Conservation (phyloP, 2,888 invertebrate species). For the Cryptocephalus primarius region DNA sequence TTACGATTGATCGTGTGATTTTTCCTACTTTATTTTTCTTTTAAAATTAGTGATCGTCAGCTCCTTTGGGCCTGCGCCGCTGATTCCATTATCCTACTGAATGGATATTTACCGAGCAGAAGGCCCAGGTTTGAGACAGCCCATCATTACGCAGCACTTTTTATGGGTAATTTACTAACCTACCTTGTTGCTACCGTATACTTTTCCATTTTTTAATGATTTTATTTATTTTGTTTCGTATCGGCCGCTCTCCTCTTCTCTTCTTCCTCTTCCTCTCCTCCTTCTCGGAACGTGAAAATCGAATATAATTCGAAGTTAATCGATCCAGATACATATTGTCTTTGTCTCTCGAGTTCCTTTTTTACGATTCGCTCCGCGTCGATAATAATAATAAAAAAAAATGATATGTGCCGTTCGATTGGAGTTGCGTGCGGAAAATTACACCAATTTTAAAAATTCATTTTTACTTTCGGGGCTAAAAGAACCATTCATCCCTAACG, state of each 20-base stretch:
- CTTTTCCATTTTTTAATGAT: constrained; percentile 8
- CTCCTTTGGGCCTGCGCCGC: constrained; percentile 12
- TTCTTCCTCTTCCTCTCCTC: too few species aligned
- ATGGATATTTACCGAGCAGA: constrained; percentile 11
- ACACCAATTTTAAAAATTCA: constrained; percentile 19
- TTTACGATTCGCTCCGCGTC: not conserved
- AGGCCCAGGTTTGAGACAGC: constrained; percentile 7
- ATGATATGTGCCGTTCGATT: not conserved
- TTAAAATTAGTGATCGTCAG: too few species aligned
- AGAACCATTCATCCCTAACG: not conserved
- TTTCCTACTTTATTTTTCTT: too few species aligned
- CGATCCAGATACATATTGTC: too few species aligned
- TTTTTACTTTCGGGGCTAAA: constrained; percentile 20
- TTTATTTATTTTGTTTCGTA: constrained; percentile 7
- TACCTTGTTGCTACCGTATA: constrained; percentile 21
- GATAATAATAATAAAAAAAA: not conserved
- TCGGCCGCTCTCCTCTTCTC: too few species aligned
- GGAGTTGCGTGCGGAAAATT: constrained; percentile 22
- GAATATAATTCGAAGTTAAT: too few species aligned
- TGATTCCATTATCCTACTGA: constrained; percentile 16
- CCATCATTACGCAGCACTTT: constrained; percentile 21
- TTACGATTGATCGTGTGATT: too few species aligned
- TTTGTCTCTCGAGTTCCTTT: not conserved
- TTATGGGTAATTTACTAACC: constrained; percentile 20
- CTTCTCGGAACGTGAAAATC: too few species aligned